Evolutionary conservation across 2,888 invertebrate genomes (phyloP), one percentile per base, ranked within the genome.

Genomic region (Cephonodes hylas): DNA sequence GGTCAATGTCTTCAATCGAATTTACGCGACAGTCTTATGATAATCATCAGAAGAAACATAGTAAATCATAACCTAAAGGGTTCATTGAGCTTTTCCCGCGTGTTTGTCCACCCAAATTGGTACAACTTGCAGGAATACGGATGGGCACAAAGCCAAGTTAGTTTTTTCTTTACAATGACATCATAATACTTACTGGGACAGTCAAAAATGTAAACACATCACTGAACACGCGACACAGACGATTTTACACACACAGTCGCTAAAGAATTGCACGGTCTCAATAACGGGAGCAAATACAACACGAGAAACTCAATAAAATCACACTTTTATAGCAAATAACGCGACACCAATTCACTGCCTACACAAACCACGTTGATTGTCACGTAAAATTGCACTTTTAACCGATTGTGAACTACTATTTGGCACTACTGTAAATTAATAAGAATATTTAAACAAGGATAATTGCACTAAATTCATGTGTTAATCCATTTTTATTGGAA

Each of bases 131-230:
- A 87, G 87, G 88, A 87, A 91, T 91, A 89, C 79, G 85, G 89
- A 85, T 91, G 91, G 92, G 92, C 92, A 92, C 88, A 87, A 85
- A 91, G 91, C 91, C 92, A 92, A 91, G 83, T 84, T 80, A 83
- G 83, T 89, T 90, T 91, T 88, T 91, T 86, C 84, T 84, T 85
- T 82, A 86, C 83, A 88, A 91, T 92, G 92, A 92, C 91, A 91
- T 91, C 91, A 91, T 92, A 76, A 45, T 74, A 92, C 91, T 90
- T 79, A 92, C 91, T 79, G 80, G 74, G 83, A 80, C 83, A 83
- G 80, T 88, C 86, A 91, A 80, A 87, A 83, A 85, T 89, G 91
- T 91, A 91, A 91, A 91, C 91, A 91, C 91, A 92, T 91, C 83
- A 81, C 89, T 88, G 78, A 75, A 78, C 80, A 69, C 70, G 67